These are phyloP conservation scores for Psammodynastes pulverulentus DNA, from an alignment of 2,113 vertebrate genomes.

Conservation along the genomic window DNA sequence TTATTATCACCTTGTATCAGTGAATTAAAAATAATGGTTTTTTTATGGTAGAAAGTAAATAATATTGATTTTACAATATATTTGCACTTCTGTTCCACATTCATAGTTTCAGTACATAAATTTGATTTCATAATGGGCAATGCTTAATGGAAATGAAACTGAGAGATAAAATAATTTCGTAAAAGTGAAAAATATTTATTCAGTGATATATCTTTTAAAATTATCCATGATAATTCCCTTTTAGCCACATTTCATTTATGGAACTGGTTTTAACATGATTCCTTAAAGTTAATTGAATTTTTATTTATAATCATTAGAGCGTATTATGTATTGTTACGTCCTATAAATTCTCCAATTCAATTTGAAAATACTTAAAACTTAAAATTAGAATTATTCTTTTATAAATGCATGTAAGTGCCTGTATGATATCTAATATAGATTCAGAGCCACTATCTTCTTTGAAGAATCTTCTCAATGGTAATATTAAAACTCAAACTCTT, in stretches of 20 bases:
- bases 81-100: slow-evolving; percentile 12
- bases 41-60: background rate
- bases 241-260: slow-evolving; percentile 36
- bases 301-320: slow-evolving; percentile 31
- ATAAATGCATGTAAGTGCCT: slow-evolving; percentile 35
- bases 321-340: slow-evolving; percentile 1
- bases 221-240: slow-evolving; percentile 15
- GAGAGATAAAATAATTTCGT: slow-evolving; percentile 26
- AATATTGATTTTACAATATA: background rate
- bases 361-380: slow-evolving; percentile 5
- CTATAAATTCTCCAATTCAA: slow-evolving; percentile 42
- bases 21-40: background rate
- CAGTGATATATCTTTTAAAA: slow-evolving; percentile 31
- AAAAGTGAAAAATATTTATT: slow-evolving; percentile 38
- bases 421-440: slow-evolving; percentile 33
- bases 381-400: slow-evolving; percentile 22
- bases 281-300: slow-evolving; percentile 43
- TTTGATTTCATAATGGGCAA: slow-evolving; percentile 12
- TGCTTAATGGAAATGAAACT: slow-evolving; percentile 40
- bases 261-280: slow-evolving; percentile 39
- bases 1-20: background rate
- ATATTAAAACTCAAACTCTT: slow-evolving; percentile 35
- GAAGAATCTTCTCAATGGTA: slow-evolving; percentile 45
- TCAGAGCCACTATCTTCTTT: slow-evolving; percentile 47
- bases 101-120: background rate